Evolutionary conservation across 2,113 vertebrate genomes (phyloP).

Genomic region (Tricholaema leucomelas): DNA sequence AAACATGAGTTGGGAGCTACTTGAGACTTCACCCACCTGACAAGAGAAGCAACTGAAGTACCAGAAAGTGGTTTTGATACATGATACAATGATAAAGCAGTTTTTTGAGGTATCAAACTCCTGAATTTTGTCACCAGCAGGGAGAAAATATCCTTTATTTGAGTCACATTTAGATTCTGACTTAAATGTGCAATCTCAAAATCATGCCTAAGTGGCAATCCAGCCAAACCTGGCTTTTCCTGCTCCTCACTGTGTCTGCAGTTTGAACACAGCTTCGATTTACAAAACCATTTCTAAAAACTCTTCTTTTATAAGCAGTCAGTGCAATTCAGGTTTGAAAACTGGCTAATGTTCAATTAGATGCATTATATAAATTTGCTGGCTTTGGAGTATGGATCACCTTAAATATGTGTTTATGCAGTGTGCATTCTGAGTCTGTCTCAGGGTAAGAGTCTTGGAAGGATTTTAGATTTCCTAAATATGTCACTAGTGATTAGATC

Average conservation of each 20-base stretch:
- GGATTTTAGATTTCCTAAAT: slow-evolving; percentile 31
- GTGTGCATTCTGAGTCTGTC: not conserved
- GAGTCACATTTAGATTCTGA: not conserved
- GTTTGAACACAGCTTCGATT: not conserved
- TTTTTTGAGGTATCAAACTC: not conserved
- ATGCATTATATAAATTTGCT: not conserved
- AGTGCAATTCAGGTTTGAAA: not conserved
- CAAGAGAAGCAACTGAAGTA: not conserved
- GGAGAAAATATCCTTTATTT: not conserved
- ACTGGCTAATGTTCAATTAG: not conserved
- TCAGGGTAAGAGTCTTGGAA: slow-evolving; percentile 31
- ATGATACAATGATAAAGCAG: accelerated
- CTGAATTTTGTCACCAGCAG: not conserved
- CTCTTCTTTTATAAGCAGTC: not conserved
- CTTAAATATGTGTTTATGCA: too few species aligned
- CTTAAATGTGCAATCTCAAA: not conserved
- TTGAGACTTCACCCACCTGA: not conserved
- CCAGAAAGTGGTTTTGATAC: not conserved
- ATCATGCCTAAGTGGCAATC: not conserved
- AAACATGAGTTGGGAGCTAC: not conserved
- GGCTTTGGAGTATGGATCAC: not conserved
- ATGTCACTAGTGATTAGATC: slow-evolving; percentile 2
- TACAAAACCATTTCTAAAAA: not conserved
- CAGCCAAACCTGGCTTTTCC: not conserved
- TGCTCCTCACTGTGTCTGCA: not conserved